A percentile compares a stretch with the other conserved stretches of the same genome.
These are phyloP conservation scores for Characodon lateralis DNA, from an alignment of 2,797 vertebrate species.

Conservation along the genomic window DNA sequence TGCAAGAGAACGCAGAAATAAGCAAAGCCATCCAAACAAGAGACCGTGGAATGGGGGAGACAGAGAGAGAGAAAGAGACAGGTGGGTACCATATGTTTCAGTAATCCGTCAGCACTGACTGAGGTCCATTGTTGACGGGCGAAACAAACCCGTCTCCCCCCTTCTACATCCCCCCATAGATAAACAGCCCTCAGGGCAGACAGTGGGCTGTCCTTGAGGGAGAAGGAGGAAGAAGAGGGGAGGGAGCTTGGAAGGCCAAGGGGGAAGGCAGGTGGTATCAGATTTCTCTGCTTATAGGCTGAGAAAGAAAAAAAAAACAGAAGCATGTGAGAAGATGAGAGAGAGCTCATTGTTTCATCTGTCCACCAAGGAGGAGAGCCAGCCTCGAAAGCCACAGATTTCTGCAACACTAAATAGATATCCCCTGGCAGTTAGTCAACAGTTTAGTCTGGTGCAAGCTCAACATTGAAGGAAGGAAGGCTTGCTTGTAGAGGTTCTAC, in stretches of 20 bases:
- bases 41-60: slow-evolving; percentile 31
- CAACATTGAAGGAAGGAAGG: slow-evolving; percentile 34
- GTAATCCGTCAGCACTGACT: slow-evolving; percentile 84
- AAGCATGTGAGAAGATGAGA: slow-evolving; percentile 38
- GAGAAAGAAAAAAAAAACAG: slow-evolving; percentile 37
- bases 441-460: slow-evolving; percentile 18
- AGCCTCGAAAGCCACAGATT: slow-evolving; percentile 26
- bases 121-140: slow-evolving; percentile 85
- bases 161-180: slow-evolving; percentile 66
- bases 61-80: slow-evolving; percentile 71
- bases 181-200: slow-evolving; percentile 80
- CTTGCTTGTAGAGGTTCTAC: slow-evolving; percentile 25
- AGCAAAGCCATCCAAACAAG: slow-evolving; percentile 76
- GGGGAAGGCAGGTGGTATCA: slow-evolving; percentile 77
- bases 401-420: slow-evolving; percentile 37
- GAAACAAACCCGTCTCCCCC: slow-evolving; percentile 70
- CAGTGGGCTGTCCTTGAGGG: slow-evolving; percentile 77
- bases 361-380: slow-evolving; percentile 34
- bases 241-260: slow-evolving; percentile 56
- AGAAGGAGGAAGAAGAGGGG: slow-evolving; percentile 48
- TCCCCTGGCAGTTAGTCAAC: slow-evolving; percentile 17
- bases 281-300: slow-evolving; percentile 66
- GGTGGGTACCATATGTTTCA: slow-evolving; percentile 88
- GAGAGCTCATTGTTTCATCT: slow-evolving; percentile 49
- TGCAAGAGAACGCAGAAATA: slow-evolving; percentile 72